These are phyloP conservation scores for Drepanosiphum platanoidis DNA, from an alignment of 2,888 invertebrate species.

Conservation along the genomic window DNA sequence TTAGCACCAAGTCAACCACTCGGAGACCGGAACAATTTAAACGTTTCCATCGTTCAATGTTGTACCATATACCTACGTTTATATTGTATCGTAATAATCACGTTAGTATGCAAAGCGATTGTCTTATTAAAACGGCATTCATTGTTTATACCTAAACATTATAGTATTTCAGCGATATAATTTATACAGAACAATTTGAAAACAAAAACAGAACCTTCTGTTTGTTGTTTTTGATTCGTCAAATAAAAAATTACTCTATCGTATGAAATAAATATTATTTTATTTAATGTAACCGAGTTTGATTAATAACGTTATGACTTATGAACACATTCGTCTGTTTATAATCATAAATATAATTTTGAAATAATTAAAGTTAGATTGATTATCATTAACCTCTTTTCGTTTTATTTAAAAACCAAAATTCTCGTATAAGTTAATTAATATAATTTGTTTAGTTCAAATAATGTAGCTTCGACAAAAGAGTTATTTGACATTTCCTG, in stretches of 20 bases:
- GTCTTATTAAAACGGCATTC: slow-evolving; percentile 26
- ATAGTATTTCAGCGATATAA: background rate
- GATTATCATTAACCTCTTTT: no score
- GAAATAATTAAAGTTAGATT: no score
- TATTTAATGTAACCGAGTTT: no score
- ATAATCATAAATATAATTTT: no score
- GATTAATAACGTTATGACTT: background rate
- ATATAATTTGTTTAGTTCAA: no score
- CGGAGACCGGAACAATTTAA: slow-evolving; percentile 29
- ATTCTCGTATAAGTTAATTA: background rate
- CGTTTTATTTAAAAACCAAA: no score
- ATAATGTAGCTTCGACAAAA: no score
- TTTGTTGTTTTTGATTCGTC: background rate
- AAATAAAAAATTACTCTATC: background rate
- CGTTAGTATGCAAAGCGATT: background rate
- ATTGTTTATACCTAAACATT: background rate
- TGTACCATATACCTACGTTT: background rate
- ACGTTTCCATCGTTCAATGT: slow-evolving; percentile 1
- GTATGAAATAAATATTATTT: background rate
- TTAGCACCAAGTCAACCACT: slow-evolving; percentile 17
- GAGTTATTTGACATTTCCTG: no score
- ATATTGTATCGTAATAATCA: background rate
- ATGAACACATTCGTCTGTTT: background rate
- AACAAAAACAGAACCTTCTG: background rate
- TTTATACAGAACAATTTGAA: background rate